These are phyloP conservation scores for Hydrozoanthus tunicans DNA, from an alignment of 64 coral and sea anemone genomes.

Conservation along the genomic window DNA sequence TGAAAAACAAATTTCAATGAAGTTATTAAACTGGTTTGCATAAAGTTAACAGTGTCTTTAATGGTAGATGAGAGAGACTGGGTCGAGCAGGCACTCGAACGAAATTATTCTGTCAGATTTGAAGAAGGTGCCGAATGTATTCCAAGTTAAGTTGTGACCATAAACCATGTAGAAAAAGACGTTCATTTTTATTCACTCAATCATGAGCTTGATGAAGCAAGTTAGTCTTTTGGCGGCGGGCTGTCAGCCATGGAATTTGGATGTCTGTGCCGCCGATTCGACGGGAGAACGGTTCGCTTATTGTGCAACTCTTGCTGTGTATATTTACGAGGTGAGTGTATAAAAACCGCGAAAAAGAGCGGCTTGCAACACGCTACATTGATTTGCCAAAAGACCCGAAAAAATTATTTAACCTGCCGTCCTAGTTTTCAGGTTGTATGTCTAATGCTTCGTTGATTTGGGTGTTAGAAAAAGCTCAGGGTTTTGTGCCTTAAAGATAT, in stretches of 20 bases:
- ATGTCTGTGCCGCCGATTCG: constrained; percentile 90
- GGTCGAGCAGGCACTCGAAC: background rate
- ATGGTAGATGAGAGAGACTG: background rate
- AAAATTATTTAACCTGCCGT: background rate
- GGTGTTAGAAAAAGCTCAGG: background rate
- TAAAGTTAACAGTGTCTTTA: background rate
- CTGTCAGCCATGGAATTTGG: constrained; percentile 97
- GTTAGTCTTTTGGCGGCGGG: constrained; percentile 93
- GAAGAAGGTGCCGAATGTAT: background rate
- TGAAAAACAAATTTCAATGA: background rate
- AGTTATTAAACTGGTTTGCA: background rate
- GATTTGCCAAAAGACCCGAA: background rate
- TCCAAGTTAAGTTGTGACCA: background rate
- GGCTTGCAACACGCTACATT: background rate
- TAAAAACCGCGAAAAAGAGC: background rate
- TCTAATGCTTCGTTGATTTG: background rate
- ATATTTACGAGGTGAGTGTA: constrained; percentile 88
- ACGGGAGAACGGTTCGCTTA: constrained; percentile 89
- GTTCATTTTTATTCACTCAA: background rate
- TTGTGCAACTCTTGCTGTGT: constrained; percentile 93
- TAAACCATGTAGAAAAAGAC: background rate
- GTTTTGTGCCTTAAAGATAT: background rate
- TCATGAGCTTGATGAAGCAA: constrained; percentile 91
- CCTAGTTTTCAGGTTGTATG: background rate
- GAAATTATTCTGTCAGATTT: background rate